Base-by-base conservation (phyloP, 2,888 invertebrate species). In the Digitonthophagus gazella region DNA sequence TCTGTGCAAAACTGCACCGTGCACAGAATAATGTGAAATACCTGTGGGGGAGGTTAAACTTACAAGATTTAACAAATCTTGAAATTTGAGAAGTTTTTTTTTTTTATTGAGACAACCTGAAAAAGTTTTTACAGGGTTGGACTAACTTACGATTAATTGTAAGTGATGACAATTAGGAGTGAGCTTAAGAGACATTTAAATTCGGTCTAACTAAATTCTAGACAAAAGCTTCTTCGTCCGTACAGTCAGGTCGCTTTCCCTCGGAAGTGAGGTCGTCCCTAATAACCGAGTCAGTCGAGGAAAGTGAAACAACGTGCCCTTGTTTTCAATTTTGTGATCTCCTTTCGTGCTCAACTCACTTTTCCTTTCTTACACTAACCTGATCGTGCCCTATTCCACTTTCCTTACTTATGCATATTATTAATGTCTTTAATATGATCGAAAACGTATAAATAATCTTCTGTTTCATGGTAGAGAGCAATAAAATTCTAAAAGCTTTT, bases 311-410 rank as follows among this genome's bases (percentile, higher is more conserved):
- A 72, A 69, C 69, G 70, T 69, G 76, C 74, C 75, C 76, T 75
- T 76, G 76, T 76, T 76, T 75, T 72, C 74, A 64, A 61, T 71
- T 72, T 71, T 67, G 71, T 73, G 75, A 73, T 76, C 76, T 78
- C 75, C 72, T 77, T 78, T 78, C 73, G 72, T 73, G 74, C 75
- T 44, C 74, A 75, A 72, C 74, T 76, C 76, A 77, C 80, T 80
- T 76, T 79, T 78, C 72, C 79, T 80, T 79, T 80, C 78, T 72
- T 71, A 71, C 76, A 73, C 76, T 78, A 79, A 78, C 79, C 78
- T 72, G 77, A 78, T 79, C 79, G 73, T 75, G 76, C 74, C 73
- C 65, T 14, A 15, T 16, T 58, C 11, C 11, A 44, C 11, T 3
- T 44, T 44, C 28, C 28, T 44, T 44, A 8, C 28, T 44, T 11